Conservation (phyloP, 2,888 invertebrate species). For the Girardia tigrina region DNA sequence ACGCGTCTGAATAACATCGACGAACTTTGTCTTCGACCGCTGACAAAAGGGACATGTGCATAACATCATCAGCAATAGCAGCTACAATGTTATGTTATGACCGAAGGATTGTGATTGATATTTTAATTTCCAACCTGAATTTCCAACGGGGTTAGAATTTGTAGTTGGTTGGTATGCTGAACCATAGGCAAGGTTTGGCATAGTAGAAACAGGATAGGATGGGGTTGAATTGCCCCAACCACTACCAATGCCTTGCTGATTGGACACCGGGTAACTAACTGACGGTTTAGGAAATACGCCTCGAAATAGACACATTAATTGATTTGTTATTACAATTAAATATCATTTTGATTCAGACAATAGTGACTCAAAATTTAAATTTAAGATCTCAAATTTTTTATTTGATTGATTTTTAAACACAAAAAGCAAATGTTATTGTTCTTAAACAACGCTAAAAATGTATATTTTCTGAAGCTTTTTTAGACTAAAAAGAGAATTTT, state of each 20-base stretch:
- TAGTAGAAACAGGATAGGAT: conserved; percentile 38
- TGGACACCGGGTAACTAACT: conserved; percentile 29
- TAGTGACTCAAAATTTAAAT: too few species aligned
- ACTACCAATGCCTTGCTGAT: conserved; percentile 37
- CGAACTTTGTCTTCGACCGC: conserved; percentile 86
- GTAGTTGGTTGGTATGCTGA: conserved; percentile 25
- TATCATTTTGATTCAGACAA: too few species aligned
- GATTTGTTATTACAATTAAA: too few species aligned
- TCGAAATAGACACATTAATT: too few species aligned
- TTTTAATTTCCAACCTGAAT: conserved; percentile 15
- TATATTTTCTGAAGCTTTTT: too few species aligned
- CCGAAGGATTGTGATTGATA: not conserved
- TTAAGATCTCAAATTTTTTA: too few species aligned
- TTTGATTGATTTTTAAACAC: too few species aligned
- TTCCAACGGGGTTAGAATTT: not conserved
- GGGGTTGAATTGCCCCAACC: conserved; percentile 37
- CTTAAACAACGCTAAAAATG: too few species aligned
- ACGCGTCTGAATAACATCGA: conserved; percentile 70
- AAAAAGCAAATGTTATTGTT: too few species aligned
- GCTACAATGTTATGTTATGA: not conserved
- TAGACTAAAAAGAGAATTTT: too few species aligned
- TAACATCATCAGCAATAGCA: conserved; percentile 67
- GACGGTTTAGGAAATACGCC: conserved; percentile 37
- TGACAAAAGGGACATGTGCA: conserved; percentile 76
- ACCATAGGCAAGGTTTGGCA: conserved; percentile 7